phyloP scores from a whole-genome alignment of 2,113 vertebrate species.

The Struthidea cinerea region DNA sequence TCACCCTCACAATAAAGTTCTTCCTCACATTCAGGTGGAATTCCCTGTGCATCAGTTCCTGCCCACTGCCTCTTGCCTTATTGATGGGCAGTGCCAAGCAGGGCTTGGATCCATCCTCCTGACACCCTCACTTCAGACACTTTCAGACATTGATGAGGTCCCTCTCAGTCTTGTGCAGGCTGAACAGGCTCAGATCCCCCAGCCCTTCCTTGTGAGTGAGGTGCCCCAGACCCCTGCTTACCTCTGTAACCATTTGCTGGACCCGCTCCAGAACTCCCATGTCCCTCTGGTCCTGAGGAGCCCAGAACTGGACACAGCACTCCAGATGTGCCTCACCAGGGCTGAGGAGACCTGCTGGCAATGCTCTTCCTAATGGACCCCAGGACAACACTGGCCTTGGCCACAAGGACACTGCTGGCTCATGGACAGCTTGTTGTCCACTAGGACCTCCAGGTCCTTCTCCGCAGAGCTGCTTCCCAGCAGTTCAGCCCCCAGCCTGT shows the following conservation, averaged over 20 bases:
- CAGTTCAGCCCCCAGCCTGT: neutral
- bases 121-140: neutral
- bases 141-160: rapidly evolving
- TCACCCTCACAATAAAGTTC: neutral
- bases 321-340: neutral
- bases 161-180: neutral
- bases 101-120: neutral
- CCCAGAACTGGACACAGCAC: neutral
- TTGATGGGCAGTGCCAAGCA: neutral
- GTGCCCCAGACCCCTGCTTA: neutral
- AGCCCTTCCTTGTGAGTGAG: neutral
- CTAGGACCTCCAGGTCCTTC: neutral
- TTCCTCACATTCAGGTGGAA: neutral
- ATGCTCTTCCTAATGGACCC: neutral
- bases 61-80: neutral
- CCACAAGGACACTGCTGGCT: neutral
- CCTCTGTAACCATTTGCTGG: neutral
- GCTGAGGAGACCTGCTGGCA: neutral
- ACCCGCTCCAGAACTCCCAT: neutral
- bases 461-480: neutral
- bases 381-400: neutral
- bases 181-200: neutral
- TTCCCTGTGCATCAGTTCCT: neutral
- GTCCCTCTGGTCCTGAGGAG: neutral
- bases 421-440: neutral